These are phyloP conservation scores for Schrankia costaestrigalis DNA, from an alignment of 2,888 invertebrate genomes.

Conservation along the genomic window DNA sequence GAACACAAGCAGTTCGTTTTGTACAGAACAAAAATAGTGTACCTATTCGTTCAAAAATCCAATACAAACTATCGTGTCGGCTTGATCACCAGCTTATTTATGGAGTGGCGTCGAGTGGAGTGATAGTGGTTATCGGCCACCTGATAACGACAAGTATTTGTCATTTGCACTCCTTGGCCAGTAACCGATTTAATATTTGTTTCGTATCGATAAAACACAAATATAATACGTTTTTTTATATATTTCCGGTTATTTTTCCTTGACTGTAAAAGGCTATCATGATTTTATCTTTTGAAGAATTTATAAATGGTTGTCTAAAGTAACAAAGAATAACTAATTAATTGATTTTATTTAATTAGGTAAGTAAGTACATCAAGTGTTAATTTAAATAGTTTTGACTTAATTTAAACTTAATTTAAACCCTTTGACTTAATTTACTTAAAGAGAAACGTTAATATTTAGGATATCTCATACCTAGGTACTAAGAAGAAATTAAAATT, in stretches of 20 bases:
- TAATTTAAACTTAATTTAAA: no score
- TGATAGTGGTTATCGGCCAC: slow-evolving; percentile 63
- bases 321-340: no score
- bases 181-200: slow-evolving; percentile 38
- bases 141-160: slow-evolving; percentile 62
- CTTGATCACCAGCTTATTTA: slow-evolving; percentile 53
- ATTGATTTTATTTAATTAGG: no score
- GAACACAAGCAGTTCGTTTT: slow-evolving; percentile 11
- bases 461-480: no score
- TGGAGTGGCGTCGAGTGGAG: slow-evolving; percentile 53
- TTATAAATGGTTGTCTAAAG: no score
- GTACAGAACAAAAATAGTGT: slow-evolving; percentile 6
- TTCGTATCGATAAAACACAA: slow-evolving; percentile 24
- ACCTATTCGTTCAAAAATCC: slow-evolving; percentile 24
- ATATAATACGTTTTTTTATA: slow-evolving; percentile 23
- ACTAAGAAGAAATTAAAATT: no score
- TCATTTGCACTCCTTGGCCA: slow-evolving; percentile 58
- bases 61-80: slow-evolving; percentile 42
- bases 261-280: slow-evolving; percentile 27
- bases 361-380: no score
- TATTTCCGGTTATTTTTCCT: slow-evolving; percentile 26
- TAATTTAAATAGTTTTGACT: no score
- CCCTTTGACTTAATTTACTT: no score
- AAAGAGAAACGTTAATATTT: no score
- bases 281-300: no score